Base-by-base conservation (phyloP, 2,113 vertebrate species). In the Dipodomys stephensi region DNA sequence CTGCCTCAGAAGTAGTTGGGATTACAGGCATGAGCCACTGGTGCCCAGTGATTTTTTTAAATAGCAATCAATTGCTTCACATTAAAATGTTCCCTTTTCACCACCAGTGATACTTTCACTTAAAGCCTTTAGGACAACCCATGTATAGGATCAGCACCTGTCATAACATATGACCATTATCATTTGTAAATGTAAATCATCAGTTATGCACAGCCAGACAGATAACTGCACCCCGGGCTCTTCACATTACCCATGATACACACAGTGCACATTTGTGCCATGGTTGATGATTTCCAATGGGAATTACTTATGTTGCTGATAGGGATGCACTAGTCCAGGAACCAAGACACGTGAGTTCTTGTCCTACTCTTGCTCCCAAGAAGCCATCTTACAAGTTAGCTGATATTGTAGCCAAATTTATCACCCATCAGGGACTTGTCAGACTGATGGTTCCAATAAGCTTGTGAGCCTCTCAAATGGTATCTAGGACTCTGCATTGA, bases 401-500 rank as follows among this genome's bases (percentile, higher is more conserved):
- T 30, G 4, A 1, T 22, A 11, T 62, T 69, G 68, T 64, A 5
- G 64, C 77, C 69, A 57, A 7, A 6, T 28, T 76, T 44, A 3
- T 73, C 2, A 15, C 39, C 2, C 44, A 6, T 15, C 6, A 13
- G 39, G 12, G 19, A 30, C 25, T 30, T 39, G 32, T 22, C 22
- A 3, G 62, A 71, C 49, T 27, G 49, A 15, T 28, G 73, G 18
- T 39, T 20, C 72, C 46, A 1, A 2, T 64, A n/a, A 69, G 68
- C 53, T 19, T 16, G 2, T n/a, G 67, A 64, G 27, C 78, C 44
- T 65, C 49, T 69, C 28, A 22, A 46, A 1, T n/a, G 18, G 4
- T 64, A 64, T 22, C 62, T 25, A 7, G 22, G n/a, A 97, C 95
- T 85, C 7, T 68, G 91, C 76, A 90, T 57, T 85, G 57, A 64